Conservation (phyloP, 1,140 invertebrate species). For the Trigoniulus corallinus region DNA sequence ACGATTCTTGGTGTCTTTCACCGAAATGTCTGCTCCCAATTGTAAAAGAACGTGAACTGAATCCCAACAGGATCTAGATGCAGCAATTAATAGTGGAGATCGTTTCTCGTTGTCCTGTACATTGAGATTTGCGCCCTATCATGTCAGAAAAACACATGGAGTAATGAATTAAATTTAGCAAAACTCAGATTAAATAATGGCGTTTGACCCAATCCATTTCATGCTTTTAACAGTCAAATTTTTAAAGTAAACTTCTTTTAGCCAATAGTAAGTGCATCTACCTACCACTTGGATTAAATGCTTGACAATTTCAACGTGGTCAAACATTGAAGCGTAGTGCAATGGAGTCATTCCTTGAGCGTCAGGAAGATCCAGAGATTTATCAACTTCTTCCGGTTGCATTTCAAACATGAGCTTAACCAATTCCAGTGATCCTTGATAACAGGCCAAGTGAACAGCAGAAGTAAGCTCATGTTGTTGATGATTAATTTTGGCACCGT, state of each 20-base stretch:
- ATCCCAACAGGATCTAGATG: constrained; percentile 10
- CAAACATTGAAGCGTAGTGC: constrained; percentile 28
- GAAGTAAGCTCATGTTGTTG: constrained; percentile 74
- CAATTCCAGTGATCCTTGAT: constrained; percentile 67
- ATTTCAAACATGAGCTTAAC: constrained; percentile 62
- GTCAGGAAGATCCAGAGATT: constrained; percentile 41
- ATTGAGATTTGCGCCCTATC: constrained; percentile 23
- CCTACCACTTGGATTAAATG: constrained; percentile 25
- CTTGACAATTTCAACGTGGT: constrained; percentile 23
- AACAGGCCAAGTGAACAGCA: constrained; percentile 69
- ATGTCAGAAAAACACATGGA: background rate
- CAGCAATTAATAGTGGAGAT: constrained; percentile 24
- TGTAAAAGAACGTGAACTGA: background rate
- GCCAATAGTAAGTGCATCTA: background rate
- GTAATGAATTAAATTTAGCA: too few species aligned
- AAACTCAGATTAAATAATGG: constrained; percentile 2
- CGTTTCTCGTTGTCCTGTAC: constrained; percentile 19
- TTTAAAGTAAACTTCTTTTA: background rate
- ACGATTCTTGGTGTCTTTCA: constrained; percentile 21
- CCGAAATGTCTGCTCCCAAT: background rate
- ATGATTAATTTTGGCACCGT: constrained; percentile 66
- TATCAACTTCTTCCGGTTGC: constrained; percentile 49
- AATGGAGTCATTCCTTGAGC: constrained; percentile 27
- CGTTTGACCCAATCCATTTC: too few species aligned
- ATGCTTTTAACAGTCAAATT: too few species aligned